These are phyloP conservation scores for Trichoplusia ni DNA, from an alignment of 1,140 invertebrate species.

Conservation along the genomic window DNA sequence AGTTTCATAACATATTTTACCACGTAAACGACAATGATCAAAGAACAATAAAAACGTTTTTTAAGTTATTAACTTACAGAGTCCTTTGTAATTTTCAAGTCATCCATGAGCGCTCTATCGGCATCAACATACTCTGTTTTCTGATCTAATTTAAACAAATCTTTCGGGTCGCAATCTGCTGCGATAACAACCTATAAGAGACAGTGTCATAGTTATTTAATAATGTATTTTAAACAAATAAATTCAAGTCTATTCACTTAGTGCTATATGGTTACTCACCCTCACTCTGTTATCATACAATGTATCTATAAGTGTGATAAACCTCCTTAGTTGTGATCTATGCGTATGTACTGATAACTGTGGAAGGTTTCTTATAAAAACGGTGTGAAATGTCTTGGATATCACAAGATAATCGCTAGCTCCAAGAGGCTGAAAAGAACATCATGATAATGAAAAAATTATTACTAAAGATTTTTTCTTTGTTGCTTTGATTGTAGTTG, in stretches of 20 bases:
- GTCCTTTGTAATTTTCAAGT: slow-evolving; percentile 88
- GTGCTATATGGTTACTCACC: slow-evolving; percentile 64
- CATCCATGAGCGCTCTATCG: slow-evolving; percentile 95
- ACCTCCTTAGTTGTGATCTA: slow-evolving; percentile 94
- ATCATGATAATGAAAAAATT: neutral
- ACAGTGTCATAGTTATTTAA: neutral
- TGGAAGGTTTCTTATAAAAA: slow-evolving; percentile 95
- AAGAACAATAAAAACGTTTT: too few species aligned
- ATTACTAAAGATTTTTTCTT: neutral
- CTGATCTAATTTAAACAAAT: slow-evolving; percentile 87
- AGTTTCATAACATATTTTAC: too few species aligned
- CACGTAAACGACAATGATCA: too few species aligned
- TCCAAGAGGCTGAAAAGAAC: slow-evolving; percentile 89
- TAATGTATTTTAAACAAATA: neutral
- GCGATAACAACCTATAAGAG: slow-evolving; percentile 89
- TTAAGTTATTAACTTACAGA: slow-evolving; percentile 60
- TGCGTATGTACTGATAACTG: slow-evolving; percentile 87
- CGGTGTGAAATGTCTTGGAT: slow-evolving; percentile 96
- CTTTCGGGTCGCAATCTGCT: slow-evolving; percentile 87
- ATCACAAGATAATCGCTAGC: slow-evolving; percentile 97
- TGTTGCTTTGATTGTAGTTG: too few species aligned
- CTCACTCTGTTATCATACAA: slow-evolving; percentile 96
- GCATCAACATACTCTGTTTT: slow-evolving; percentile 85
- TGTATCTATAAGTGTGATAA: slow-evolving; percentile 98
- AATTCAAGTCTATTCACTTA: neutral